A percentile compares a stretch with the other conserved stretches of the same genome.
Conservation (phyloP, 2,113 vertebrate species). For the Paraplagusia blochii region DNA sequence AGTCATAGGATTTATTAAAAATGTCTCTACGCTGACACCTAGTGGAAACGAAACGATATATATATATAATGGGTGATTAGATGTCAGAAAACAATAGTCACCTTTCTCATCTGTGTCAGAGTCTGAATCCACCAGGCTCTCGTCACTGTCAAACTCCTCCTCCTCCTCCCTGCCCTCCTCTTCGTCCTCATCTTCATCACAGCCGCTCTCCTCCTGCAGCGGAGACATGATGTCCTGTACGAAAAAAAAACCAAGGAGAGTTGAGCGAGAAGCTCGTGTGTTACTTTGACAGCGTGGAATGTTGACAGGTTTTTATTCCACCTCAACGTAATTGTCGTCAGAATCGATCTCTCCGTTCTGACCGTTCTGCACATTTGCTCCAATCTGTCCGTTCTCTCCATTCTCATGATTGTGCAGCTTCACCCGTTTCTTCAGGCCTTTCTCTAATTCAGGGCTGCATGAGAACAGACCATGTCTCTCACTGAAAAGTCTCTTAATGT, state of each 20-base stretch:
- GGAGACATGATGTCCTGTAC: constrained; percentile 72
- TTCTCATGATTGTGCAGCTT: constrained; percentile 84
- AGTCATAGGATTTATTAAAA: too few species aligned
- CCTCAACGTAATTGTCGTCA: constrained; percentile 84
- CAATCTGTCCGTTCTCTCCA: constrained; percentile 77
- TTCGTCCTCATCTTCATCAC: constrained; percentile 90
- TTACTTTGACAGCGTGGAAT: neutral
- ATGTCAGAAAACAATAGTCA: constrained; percentile 42
- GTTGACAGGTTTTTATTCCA: neutral
- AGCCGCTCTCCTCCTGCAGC: constrained; percentile 90
- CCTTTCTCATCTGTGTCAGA: constrained; percentile 94
- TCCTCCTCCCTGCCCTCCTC: constrained; percentile 81
- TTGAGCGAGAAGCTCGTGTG: constrained; percentile 8
- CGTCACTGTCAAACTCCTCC: constrained; percentile 87
- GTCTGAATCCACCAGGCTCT: constrained; percentile 92
- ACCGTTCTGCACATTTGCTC: constrained; percentile 76
- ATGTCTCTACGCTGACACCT: too few species aligned
- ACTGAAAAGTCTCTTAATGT: too few species aligned
- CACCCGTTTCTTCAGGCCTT: constrained; percentile 84
- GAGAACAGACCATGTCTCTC: neutral
- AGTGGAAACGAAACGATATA: too few species aligned
- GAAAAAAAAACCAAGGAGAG: neutral
- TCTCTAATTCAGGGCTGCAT: constrained; percentile 86
- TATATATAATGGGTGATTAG: neutral
- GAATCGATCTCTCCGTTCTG: constrained; percentile 81